A percentile compares a stretch with the other conserved stretches of the same genome.
Evolutionary conservation across 2,888 invertebrate genomes (phyloP).

Genomic region (Clitarchus hookeri): DNA sequence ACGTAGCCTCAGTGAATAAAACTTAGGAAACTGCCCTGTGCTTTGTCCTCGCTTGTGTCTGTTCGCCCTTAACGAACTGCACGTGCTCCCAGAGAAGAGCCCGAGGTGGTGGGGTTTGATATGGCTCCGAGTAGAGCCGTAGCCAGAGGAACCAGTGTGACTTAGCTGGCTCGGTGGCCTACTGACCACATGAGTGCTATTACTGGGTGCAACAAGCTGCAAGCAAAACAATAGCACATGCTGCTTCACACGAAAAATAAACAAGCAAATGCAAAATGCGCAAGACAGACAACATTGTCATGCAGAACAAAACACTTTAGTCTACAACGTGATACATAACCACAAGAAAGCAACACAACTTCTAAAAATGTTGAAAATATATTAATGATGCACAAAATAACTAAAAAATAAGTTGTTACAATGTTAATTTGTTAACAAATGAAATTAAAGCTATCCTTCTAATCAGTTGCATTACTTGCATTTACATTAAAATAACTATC

Average conservation of each 20-base stretch:
- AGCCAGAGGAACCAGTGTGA: constrained; percentile 56
- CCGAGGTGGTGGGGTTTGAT: constrained; percentile 36
- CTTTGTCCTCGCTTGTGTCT: neutral
- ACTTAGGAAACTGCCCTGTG: constrained; percentile 45
- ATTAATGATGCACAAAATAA: neutral
- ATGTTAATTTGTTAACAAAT: too few relatives aligned
- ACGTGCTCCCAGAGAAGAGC: constrained; percentile 33
- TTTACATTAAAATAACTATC: too few relatives aligned
- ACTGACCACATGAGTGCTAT: constrained; percentile 44
- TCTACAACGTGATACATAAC: constrained; percentile 5
- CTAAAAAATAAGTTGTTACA: neutral
- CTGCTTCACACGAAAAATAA: constrained; percentile 42
- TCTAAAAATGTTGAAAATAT: too few relatives aligned
- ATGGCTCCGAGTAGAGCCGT: constrained; percentile 56
- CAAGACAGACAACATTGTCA: constrained; percentile 29
- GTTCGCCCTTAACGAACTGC: constrained; percentile 38
- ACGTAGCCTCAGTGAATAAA: constrained; percentile 46
- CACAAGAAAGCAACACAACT: neutral
- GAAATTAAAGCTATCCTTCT: too few relatives aligned
- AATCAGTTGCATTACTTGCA: too few relatives aligned
- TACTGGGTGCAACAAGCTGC: constrained; percentile 36
- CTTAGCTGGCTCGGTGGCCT: constrained; percentile 54
- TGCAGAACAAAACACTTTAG: constrained; percentile 23
- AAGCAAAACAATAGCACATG: constrained; percentile 39
- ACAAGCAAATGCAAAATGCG: constrained; percentile 28